Conservation (phyloP, 2,113 vertebrate species). For the Otus sunia region DNA sequence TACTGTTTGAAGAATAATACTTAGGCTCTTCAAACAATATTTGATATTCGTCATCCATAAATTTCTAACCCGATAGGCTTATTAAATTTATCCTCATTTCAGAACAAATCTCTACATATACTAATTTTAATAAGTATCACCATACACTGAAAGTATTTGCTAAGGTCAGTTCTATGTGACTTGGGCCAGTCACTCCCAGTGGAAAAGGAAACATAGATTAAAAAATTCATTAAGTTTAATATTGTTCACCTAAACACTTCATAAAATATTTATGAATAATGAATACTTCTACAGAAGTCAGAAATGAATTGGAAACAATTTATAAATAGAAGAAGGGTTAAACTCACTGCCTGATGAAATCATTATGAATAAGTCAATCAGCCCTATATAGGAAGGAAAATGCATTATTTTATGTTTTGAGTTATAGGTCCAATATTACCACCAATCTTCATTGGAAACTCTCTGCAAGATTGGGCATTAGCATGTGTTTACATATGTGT, state of each 20-base stretch:
- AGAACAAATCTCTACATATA: background rate
- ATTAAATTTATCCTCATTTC: background rate
- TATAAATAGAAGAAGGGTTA: background rate
- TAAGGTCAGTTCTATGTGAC: background rate
- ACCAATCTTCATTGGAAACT: background rate
- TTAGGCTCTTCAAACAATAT: background rate
- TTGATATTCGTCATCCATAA: background rate
- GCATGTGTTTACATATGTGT: background rate
- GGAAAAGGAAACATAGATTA: background rate
- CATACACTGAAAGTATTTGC: background rate
- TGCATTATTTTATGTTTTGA: background rate
- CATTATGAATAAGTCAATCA: background rate
- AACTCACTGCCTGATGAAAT: background rate
- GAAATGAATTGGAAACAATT: background rate
- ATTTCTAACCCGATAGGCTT: background rate
- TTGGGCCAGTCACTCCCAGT: background rate
- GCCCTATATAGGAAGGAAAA: background rate
- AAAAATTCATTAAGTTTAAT: background rate
- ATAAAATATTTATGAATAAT: background rate
- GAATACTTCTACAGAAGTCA: background rate
- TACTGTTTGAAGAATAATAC: background rate
- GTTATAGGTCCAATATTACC: background rate
- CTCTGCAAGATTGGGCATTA: background rate
- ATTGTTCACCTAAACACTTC: background rate
- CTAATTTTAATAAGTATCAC: background rate